A percentile compares a stretch with the other conserved stretches of the same genome.
phyloP scores from a whole-genome alignment of 2,888 invertebrate genomes.

The Orthosia cruda region DNA sequence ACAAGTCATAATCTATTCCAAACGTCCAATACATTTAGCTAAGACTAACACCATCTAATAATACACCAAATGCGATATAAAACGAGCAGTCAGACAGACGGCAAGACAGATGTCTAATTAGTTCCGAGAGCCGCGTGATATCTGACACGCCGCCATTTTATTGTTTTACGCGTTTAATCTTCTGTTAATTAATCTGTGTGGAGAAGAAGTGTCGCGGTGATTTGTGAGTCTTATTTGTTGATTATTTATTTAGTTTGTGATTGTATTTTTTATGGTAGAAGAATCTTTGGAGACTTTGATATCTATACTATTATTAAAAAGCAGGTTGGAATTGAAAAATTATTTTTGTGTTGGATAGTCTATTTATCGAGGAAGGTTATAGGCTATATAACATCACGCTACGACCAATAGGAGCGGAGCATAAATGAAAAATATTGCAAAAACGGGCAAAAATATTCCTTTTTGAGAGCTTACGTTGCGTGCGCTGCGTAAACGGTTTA shows the following conservation, averaged over 20 bases:
- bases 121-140: slow-evolving; percentile 65
- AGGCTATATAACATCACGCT: too few relatives aligned
- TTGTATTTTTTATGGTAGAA: slow-evolving; percentile 1
- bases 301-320: too few relatives aligned
- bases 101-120: slow-evolving; percentile 69
- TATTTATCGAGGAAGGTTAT: too few relatives aligned
- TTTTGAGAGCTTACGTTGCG: too few relatives aligned
- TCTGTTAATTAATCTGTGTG: slow-evolving; percentile 64
- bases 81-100: slow-evolving; percentile 53
- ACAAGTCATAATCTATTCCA: slow-evolving; percentile 8
- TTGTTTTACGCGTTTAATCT: slow-evolving; percentile 59
- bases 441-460: too few relatives aligned
- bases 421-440: too few relatives aligned
- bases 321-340: too few relatives aligned
- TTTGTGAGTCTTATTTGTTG: slow-evolving; percentile 40
- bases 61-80: slow-evolving; percentile 48
- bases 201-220: slow-evolving; percentile 32
- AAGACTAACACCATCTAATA: slow-evolving; percentile 55
- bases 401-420: too few relatives aligned
- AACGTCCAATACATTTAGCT: slow-evolving; percentile 44
- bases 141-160: slow-evolving; percentile 58
- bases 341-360: too few relatives aligned
- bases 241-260: slow-evolving; percentile 41
- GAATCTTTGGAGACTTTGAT: background rate
- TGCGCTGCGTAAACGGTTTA: too few relatives aligned